Evolutionary conservation across 2,888 invertebrate species (phyloP), one percentile per base, ranked within the genome.

Genomic region (Erynnis tages): DNA sequence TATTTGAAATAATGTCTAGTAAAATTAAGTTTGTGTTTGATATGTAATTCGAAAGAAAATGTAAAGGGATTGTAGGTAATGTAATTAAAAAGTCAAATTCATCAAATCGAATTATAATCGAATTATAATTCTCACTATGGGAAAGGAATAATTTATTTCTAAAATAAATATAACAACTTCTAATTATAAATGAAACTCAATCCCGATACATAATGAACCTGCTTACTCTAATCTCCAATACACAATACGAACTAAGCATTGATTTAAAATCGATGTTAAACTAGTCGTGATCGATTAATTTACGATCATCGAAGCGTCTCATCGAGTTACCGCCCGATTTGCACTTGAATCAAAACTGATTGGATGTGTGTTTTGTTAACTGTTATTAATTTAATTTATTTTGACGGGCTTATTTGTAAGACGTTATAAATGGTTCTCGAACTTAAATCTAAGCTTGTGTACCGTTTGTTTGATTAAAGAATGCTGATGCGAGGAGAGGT

Each of bases 281-380:
- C 29, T 27, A 54, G 52, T 50, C 52, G 19, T 44, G 40, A 58
- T 57, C 53, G 45, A 58, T 54, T 48, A 54, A 43, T 52, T 45
- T 21, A 53, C 45, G 41, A 35, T 53, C 53, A 58, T 49, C 54
- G 53, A 54, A 21, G 47, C 54, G 44, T 58, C 49, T 50, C 37
- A 19, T 32, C 49, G 45, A 37, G 16, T 10, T 14, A 37, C 4
- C 37, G 19, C 29, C 54, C 53, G 54, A 67, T 69, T 70, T 61
- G 63, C 63, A 62, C 62, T 66, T 69, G 69, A 73, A 72, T 69
- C 66, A 59, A 55, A 53, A 54, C 58, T 71, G 70, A 76, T 75
- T 73, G 71, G 65, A 46, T 50, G 48, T 49, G 43, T 59, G 54
- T 50, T 62, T 56, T 58, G 53, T 58, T 55, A 56, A 52, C 57